Conservation (phyloP, 2,113 vertebrate species). For the Cygnus buccinator region DNA sequence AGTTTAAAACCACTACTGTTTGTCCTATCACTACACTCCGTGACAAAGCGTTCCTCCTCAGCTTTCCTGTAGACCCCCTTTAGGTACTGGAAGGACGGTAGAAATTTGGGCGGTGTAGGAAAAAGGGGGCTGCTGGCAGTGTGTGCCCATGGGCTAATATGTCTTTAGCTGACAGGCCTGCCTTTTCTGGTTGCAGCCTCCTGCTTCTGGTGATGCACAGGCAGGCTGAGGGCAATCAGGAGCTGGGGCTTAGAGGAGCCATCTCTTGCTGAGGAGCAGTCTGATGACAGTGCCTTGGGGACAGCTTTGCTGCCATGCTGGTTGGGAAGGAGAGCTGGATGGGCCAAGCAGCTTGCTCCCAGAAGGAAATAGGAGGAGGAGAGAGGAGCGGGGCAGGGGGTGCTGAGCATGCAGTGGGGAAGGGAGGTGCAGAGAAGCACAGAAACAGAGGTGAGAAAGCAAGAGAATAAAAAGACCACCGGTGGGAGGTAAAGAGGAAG, state of each 20-base stretch:
- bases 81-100: no score
- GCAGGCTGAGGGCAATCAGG: background rate
- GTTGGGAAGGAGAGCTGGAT: background rate
- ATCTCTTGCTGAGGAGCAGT: background rate
- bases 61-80: no score
- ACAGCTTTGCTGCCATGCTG: background rate
- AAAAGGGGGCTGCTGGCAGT: background rate
- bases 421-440: background rate
- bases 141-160: background rate
- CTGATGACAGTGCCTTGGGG: background rate
- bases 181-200: background rate
- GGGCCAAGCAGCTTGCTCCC: background rate
- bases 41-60: no score
- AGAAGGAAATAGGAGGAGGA: background rate
- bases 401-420: background rate
- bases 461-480: background rate
- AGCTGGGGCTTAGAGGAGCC: accelerated
- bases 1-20: no score
- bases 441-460: background rate
- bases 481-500: background rate
- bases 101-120: no score
- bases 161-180: background rate
- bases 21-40: no score
- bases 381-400: background rate
- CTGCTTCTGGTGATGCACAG: background rate